Conservation (phyloP, 2,888 invertebrate genomes). For the Stictocephala bisonia region DNA sequence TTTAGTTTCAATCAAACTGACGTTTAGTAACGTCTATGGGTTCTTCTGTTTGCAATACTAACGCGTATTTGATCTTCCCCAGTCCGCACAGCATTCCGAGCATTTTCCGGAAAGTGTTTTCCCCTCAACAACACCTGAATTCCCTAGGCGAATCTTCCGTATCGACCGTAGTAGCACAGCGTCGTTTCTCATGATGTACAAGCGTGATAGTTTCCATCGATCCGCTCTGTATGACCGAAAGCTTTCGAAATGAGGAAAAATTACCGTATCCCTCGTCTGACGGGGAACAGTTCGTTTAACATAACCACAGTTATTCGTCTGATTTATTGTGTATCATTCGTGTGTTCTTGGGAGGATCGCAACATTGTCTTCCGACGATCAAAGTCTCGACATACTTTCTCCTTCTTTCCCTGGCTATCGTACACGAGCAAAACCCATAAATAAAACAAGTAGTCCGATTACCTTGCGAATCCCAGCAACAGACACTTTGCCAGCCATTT, state of each 20-base stretch:
- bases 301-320: background rate
- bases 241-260: slow-evolving; percentile 7
- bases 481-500: background rate
- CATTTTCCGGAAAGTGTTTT: background rate
- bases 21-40: background rate
- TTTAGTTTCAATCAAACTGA: background rate
- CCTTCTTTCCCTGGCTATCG: too few relatives aligned
- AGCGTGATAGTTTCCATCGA: slow-evolving; percentile 24
- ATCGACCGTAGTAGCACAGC: background rate
- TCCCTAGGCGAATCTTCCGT: too few relatives aligned
- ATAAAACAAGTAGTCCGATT: background rate
- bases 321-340: too few relatives aligned
- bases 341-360: too few relatives aligned
- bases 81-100: too few relatives aligned
- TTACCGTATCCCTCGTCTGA: too few relatives aligned
- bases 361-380: too few relatives aligned
- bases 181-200: slow-evolving; percentile 1
- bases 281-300: background rate
- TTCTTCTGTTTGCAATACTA: background rate
- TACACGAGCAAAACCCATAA: too few relatives aligned
- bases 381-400: too few relatives aligned
- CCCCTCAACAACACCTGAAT: too few relatives aligned
- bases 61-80: background rate
- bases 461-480: background rate
- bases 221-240: background rate